Base-by-base conservation (phyloP, 1,140 invertebrate genomes). In the Cydia fagiglandana region DNA sequence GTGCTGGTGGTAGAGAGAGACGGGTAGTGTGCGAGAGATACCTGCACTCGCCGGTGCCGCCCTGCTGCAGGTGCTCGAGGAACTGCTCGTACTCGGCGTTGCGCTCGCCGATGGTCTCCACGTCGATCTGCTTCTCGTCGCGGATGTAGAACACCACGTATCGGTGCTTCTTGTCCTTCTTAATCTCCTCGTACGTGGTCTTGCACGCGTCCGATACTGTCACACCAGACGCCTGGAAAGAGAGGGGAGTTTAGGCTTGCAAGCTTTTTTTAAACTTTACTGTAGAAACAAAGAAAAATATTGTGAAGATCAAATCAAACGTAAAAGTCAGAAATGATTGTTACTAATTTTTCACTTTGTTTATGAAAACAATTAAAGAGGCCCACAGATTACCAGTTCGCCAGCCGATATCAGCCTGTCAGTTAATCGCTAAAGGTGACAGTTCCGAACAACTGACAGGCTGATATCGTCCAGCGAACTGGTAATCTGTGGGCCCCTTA, bases 81-180 rank as follows among this genome's bases (percentile, higher is more conserved):
- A 99, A 99, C 88, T 96, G 94, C 81, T 98, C 97, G 90, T 99
- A 99, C 83, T 96, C 95, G 64, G 97, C 96, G 88, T 98, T 97
- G 77, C 98, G 95, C 74, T 96, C 94, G 92, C 97, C 97, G 87
- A 98, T 96, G 74, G 96, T 96, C 94, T 98, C 97, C 61, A 98
- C 97, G 92, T 98, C 97, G 88, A 98, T 98, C 94, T 98, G 97
- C 93, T 97, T 98, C 91, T 98, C 97, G 93, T 98, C 97, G 84
- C 97, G 97, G 92, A 98, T 98, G 93, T 96, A 97, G 93, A 98
- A 99, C 88, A 99, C 97, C 74, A 98, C 97, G 94, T 98, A 99
- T 88, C 98, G 97, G 94, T 98, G 97, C 88, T 98, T 98, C 94
- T 98, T 98, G 93, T 98, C 97, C 94, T 98, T 98, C 94, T 99